Conservation (phyloP, 2,797 vertebrate genomes). For the Myotis planiceps region DNA sequence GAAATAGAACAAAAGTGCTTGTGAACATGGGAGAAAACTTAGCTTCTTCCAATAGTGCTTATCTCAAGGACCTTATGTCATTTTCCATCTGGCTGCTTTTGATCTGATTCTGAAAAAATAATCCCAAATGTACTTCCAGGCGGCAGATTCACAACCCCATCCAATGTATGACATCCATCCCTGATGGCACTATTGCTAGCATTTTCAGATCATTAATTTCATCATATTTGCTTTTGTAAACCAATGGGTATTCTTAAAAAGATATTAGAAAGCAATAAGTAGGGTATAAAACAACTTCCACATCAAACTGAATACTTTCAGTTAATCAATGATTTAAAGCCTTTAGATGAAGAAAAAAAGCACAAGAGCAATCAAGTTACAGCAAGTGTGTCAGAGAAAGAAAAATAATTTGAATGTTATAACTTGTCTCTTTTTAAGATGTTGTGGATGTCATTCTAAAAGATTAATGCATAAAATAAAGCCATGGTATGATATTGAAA, state of each 20-base stretch:
- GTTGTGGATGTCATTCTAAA: background rate
- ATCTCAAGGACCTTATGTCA: background rate
- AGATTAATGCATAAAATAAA: background rate
- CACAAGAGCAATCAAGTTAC: background rate
- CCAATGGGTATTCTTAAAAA: background rate
- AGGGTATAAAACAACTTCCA: background rate
- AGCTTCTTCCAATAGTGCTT: background rate
- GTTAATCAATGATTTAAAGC: background rate
- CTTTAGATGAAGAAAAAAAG: background rate
- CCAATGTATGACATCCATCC: background rate
- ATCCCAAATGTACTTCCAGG: background rate
- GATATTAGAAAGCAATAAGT: background rate
- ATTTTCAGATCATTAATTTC: background rate
- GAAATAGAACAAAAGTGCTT: conserved; percentile 60
- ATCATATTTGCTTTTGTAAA: background rate
- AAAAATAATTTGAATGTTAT: background rate
- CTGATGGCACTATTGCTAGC: background rate
- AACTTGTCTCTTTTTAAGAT: background rate
- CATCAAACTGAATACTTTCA: background rate
- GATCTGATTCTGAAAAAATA: background rate
- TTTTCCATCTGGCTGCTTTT: background rate
- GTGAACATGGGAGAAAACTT: background rate
- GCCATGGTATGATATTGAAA: background rate
- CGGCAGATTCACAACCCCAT: background rate
- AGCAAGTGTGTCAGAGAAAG: background rate